Conservation (phyloP, 2,888 invertebrate species). For the Pycnomerus fuliginosus region DNA sequence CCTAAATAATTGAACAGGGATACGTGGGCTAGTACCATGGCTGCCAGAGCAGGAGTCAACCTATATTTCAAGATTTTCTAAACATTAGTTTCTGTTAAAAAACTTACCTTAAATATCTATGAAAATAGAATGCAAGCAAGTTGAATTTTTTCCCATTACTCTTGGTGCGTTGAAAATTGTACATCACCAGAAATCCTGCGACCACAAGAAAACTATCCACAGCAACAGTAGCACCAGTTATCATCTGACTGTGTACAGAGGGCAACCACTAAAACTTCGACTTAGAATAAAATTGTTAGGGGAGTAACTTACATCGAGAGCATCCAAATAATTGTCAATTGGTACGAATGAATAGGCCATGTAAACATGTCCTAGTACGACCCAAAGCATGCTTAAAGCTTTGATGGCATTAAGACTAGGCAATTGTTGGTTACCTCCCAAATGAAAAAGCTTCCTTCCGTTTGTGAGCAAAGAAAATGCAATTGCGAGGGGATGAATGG, state of each 20-base stretch:
- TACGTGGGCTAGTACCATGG: constrained; percentile 10
- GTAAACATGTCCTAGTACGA: not conserved
- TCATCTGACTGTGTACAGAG: not conserved
- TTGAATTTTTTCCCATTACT: constrained; percentile 17
- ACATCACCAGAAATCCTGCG: not conserved
- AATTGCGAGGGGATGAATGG: too few species aligned
- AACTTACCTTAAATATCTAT: constrained; percentile 16
- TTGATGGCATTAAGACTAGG: not conserved
- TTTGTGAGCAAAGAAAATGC: constrained; percentile 4
- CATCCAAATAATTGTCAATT: not conserved
- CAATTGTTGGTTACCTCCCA: not conserved
- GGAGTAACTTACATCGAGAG: not conserved
- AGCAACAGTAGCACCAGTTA: not conserved
- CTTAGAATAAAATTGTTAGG: not conserved
- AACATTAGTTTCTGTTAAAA: too few species aligned
- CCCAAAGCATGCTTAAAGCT: constrained; percentile 1
- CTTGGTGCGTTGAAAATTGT: too few species aligned
- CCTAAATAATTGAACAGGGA: constrained; percentile 13
- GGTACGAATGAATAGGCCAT: too few species aligned
- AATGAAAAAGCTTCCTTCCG: not conserved
- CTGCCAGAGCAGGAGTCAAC: constrained; percentile 15
- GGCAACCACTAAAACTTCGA: not conserved
- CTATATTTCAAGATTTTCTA: too few species aligned
- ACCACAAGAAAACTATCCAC: not conserved
- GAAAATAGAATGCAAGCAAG: constrained; percentile 10